A percentile compares a stretch with the other conserved stretches of the same genome.
Conservation (phyloP, 2,113 vertebrate genomes). For the Rallus limicola region DNA sequence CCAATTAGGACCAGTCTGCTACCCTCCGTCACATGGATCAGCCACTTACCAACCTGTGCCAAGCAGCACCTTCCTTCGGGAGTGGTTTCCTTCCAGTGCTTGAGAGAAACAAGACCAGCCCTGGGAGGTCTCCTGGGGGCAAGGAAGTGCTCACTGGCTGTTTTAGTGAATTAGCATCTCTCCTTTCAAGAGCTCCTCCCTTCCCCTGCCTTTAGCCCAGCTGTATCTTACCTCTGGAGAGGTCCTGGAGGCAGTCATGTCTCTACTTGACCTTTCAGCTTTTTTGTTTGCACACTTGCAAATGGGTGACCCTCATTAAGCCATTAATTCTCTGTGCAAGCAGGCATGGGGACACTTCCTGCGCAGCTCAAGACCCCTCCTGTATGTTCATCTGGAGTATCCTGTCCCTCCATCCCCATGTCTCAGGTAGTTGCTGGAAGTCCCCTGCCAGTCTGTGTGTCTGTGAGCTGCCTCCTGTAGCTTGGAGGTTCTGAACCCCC, state of each 20-base stretch:
- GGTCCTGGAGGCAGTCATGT: not conserved
- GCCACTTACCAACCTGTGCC: not conserved
- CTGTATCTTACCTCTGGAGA: not conserved
- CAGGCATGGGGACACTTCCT: not conserved
- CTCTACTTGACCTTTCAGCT: not conserved
- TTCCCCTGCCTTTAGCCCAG: not conserved
- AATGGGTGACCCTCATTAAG: not conserved
- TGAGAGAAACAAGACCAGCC: not conserved
- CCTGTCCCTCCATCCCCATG: not conserved
- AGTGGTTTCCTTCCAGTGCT: not conserved
- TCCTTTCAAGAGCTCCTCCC: not conserved
- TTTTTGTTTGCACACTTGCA: not conserved
- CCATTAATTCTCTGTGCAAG: not conserved
- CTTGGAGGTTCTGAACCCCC: not conserved
- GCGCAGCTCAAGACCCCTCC: not conserved
- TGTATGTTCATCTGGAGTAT: not conserved
- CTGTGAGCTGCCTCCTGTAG: not conserved
- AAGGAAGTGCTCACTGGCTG: not conserved
- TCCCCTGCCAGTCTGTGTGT: not conserved
- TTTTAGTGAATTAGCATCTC: not conserved
- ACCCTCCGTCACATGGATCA: not conserved
- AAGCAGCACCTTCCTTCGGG: not conserved
- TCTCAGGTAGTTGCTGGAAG: not conserved
- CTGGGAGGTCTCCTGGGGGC: not conserved
- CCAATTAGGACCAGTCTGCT: conserved; percentile 22